Percentiles rank a stretch among this genome's conserved stretches.
Conservation (phyloP, 2,113 vertebrate species). For the Myiopsitta monachus region DNA sequence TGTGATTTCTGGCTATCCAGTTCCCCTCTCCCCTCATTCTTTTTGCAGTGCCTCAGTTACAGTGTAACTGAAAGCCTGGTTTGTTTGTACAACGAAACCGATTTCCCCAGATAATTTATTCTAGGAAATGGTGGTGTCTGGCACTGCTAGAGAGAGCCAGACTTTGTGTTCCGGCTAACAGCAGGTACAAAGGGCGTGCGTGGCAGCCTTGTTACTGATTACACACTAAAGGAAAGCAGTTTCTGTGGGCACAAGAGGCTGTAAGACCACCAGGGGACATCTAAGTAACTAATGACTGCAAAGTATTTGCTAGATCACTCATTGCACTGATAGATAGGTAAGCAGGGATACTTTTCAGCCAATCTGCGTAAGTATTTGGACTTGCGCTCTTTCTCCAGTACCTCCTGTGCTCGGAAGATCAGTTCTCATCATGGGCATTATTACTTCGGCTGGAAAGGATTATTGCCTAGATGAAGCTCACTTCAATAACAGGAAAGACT, state of each 20-base stretch:
- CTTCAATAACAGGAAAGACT: background rate
- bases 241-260: background rate
- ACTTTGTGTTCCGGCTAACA: background rate
- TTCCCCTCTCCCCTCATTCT: background rate
- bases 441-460: constrained; percentile 2
- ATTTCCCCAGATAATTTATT: constrained; percentile 38
- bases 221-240: background rate
- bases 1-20: background rate
- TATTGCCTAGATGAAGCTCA: constrained; percentile 10
- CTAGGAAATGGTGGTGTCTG: constrained; percentile 33
- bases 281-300: background rate
- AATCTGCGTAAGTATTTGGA: background rate
- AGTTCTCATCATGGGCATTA: background rate
- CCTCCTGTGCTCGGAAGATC: background rate
- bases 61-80: constrained; percentile 4
- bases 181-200: background rate
- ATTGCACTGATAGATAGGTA: background rate
- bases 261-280: background rate
- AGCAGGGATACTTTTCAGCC: background rate
- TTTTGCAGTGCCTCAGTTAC: background rate
- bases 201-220: constrained; percentile 19
- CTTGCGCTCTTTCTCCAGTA: background rate
- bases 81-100: constrained; percentile 17
- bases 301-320: background rate
- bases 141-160: background rate